These are phyloP conservation scores for Euura lappo DNA, from an alignment of 1,140 invertebrate genomes.

Conservation along the genomic window DNA sequence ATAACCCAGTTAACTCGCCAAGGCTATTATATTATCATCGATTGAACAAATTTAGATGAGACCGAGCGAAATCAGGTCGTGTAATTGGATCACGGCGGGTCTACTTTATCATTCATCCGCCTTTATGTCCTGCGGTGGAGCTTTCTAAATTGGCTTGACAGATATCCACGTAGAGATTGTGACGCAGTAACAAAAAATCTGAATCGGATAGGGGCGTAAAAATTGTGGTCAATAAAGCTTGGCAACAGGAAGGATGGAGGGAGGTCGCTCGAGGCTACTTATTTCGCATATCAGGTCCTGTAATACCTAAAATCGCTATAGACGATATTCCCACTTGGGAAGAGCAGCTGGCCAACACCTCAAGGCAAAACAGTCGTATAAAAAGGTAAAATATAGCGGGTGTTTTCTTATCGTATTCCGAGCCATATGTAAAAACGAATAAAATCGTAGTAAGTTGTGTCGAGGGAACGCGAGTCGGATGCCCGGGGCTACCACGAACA, in stretches of 20 bases:
- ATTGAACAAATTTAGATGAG: no score
- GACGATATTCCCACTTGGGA: constrained; percentile 22
- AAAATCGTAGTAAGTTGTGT: constrained; percentile 52
- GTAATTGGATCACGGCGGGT: no score
- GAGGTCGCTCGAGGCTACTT: constrained; percentile 40
- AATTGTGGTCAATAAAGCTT: neutral
- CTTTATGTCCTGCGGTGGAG: no score
- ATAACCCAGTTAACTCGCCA: no score
- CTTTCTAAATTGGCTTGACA: no score
- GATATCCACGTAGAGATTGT: no score
- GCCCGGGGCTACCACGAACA: neutral
- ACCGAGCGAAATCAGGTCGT: no score
- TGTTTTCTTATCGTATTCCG: constrained; percentile 32
- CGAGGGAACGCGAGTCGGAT: constrained; percentile 38
- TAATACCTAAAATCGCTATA: constrained; percentile 36
- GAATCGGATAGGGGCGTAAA: neutral
- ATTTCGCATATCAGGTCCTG: constrained; percentile 44
- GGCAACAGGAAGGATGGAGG: neutral
- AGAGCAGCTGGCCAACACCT: constrained; percentile 42
- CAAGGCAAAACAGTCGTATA: constrained; percentile 48
- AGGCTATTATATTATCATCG: no score
- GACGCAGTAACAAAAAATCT: no score
- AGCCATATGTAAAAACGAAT: constrained; percentile 54
- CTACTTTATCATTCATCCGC: no score
- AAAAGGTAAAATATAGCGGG: constrained; percentile 53